These are phyloP conservation scores for Anguilla obscura DNA, from an alignment of 2,797 vertebrate genomes.

Conservation along the genomic window DNA sequence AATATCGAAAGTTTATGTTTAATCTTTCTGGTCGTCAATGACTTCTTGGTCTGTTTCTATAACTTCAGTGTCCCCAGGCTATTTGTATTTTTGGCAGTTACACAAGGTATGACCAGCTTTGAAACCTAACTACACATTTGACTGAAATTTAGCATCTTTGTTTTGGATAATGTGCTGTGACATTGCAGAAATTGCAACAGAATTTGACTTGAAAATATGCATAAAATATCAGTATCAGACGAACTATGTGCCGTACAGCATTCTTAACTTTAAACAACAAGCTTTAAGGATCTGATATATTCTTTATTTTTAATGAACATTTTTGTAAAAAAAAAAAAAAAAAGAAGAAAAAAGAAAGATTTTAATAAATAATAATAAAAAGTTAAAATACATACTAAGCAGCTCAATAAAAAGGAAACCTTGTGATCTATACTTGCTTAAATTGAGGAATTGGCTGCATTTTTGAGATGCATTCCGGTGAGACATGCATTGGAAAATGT, in stretches of 20 bases:
- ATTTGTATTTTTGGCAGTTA: not conserved
- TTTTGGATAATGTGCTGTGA: not conserved
- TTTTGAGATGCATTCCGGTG: not conserved
- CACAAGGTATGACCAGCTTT: not conserved
- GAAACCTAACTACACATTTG: not conserved
- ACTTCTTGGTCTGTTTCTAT: not conserved
- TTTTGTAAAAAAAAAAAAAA: too few relatives aligned
- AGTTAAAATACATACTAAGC: too few relatives aligned
- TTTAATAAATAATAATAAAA: too few relatives aligned
- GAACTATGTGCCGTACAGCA: not conserved
- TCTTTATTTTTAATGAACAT: too few relatives aligned
- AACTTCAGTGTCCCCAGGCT: not conserved
- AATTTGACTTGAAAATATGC: not conserved
- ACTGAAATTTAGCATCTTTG: not conserved
- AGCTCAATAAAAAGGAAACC: not conserved
- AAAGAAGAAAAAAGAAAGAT: too few relatives aligned
- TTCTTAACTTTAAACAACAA: too few relatives aligned
- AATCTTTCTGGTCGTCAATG: not conserved
- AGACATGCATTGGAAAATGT: not conserved
- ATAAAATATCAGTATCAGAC: not conserved
- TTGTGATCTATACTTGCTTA: too few relatives aligned
- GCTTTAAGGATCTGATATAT: too few relatives aligned
- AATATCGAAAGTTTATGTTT: not conserved
- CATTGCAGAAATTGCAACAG: not conserved
- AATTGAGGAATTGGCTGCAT: not conserved